A percentile compares a stretch with the other conserved stretches of the same genome.
Conservation (phyloP, 35 echinoderm and acorn worm genomes). For the Hemicentrotus pulcherrimus region DNA sequence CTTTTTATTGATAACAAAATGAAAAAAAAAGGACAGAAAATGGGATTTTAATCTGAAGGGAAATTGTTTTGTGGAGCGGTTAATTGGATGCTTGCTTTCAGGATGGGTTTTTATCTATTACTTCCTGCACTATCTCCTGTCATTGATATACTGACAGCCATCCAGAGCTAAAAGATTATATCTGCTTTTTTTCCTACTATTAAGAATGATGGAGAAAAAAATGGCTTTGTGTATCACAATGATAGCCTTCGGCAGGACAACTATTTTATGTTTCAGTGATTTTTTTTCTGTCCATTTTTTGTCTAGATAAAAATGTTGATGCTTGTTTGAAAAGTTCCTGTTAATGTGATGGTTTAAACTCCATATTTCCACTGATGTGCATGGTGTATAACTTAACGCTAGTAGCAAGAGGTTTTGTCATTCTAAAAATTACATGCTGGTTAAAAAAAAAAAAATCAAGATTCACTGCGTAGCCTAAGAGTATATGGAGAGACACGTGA, state of each 20-base stretch:
- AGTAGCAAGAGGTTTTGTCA: too few relatives aligned
- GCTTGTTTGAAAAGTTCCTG: too few relatives aligned
- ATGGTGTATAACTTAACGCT: too few relatives aligned
- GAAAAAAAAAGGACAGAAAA: neutral
- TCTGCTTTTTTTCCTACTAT: neutral
- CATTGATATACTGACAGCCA: neutral
- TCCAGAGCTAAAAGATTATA: neutral
- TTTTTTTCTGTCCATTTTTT: too few relatives aligned
- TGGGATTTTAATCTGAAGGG: neutral
- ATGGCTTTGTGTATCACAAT: neutral
- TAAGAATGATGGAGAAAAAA: neutral
- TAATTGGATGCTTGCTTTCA: neutral
- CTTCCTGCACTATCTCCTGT: neutral
- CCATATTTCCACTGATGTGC: too few relatives aligned
- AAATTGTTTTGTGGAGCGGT: neutral
- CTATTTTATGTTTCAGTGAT: too few relatives aligned
- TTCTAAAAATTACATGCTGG: too few relatives aligned
- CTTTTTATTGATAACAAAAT: neutral
- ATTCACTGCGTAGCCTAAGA: too few relatives aligned
- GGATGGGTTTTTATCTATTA: neutral
- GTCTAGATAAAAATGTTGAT: too few relatives aligned
- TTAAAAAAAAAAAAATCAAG: too few relatives aligned
- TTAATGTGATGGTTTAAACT: too few relatives aligned
- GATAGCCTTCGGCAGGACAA: neutral
- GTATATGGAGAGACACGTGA: too few relatives aligned